Base-by-base conservation (phyloP, 2,888 invertebrate species). In the Papilio elwesi region DNA sequence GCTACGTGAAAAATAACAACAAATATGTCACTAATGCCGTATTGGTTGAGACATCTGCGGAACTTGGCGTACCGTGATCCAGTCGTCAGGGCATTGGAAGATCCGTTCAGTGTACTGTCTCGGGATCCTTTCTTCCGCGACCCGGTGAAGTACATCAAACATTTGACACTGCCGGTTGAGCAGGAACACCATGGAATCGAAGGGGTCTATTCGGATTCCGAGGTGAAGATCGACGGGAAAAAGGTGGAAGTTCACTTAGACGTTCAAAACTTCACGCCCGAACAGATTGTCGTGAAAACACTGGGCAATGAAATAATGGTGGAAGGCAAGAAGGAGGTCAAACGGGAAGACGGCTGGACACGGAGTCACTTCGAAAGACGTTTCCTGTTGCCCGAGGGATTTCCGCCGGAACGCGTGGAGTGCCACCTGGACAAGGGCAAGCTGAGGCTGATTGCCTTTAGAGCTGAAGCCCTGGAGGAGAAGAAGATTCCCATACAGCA, bases 261-360 rank as follows among this genome's bases (percentile, higher is more conserved):
- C 82, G 97, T 97, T 0, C 95, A 96, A 81, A 96, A 97, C 79
- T 97, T 97, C 81, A 91, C 94, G n/a, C 97, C 97, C 0, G 95
- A 96, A 15, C 97, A 97, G 86, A 95, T 98, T 52, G 94, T 95
- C 10, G 97, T 97, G 26, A 97, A 97, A 86, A 97, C 96, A 0
- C 94, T 96, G 0, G 97, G 97, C 9, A 95, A 96, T 76, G 94
- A 94, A 70, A 94, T 97, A 38, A 94, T 96, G 68, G 94, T 97
- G n/a, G 96, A 97, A 85, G 97, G 96, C 0, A 97, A 96, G 83
- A 97, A 97, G 82, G 97, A 97, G 80, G 95, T 97, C 76, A 96
- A 96, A 78, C 94, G 95, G 62, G 96, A 97, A 77, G 96, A 96
- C 79, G 97, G 97, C 0, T 96, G 95, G 85, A 95, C 97, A 38